Evolutionary conservation across 2,797 vertebrate species (phyloP).

Genomic region (Psittacula echo): DNA sequence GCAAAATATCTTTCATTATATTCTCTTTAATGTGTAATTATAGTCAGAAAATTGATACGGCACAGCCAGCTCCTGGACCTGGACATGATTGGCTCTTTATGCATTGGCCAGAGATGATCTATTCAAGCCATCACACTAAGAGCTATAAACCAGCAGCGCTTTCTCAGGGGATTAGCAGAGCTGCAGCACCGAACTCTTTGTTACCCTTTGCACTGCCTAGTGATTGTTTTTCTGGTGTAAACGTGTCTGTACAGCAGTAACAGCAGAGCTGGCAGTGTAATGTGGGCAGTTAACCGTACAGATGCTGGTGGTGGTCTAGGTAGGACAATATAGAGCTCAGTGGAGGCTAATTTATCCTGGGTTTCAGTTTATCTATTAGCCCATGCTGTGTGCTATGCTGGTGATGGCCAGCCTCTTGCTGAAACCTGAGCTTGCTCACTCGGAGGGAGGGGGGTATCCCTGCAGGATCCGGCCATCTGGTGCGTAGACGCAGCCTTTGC

Average conservation of each 20-base stretch:
- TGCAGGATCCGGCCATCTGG: rapidly evolving
- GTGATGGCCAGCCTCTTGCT: background rate
- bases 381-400: background rate
- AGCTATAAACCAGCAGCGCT: background rate
- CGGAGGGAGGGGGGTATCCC: rapidly evolving
- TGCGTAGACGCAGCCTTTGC: rapidly evolving
- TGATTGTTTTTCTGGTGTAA: background rate
- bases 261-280: background rate
- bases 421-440: background rate
- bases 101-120: background rate
- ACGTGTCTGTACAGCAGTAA: background rate
- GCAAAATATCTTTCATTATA: background rate
- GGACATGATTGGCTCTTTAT: background rate
- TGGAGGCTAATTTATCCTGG: background rate
- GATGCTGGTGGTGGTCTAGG: background rate
- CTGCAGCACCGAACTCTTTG: background rate
- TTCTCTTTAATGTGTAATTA: constrained; percentile 10
- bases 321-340: background rate
- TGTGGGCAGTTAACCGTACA: background rate
- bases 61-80: background rate
- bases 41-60: background rate
- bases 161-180: background rate
- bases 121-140: background rate
- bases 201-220: background rate
- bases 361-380: background rate